Evolutionary conservation across 2,797 vertebrate species (phyloP).

Genomic region (Sebastes alutus): DNA sequence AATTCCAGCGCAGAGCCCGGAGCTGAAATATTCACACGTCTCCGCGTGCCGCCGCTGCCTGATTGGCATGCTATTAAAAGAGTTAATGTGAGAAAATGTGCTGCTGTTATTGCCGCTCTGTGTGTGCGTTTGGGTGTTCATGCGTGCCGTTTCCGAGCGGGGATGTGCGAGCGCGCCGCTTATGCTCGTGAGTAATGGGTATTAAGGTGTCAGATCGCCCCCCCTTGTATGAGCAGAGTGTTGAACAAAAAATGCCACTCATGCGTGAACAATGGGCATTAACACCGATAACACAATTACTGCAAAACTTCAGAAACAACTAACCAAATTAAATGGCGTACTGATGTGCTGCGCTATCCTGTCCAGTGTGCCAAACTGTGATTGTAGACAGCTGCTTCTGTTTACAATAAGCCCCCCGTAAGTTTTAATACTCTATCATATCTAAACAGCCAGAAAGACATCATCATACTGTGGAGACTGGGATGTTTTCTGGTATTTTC

Average conservation of each 20-base stretch:
- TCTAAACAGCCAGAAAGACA: background rate
- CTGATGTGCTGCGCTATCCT: background rate
- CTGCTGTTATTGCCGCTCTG: background rate
- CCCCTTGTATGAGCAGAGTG: background rate
- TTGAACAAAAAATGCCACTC: background rate
- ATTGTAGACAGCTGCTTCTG: background rate
- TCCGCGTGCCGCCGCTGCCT: slow-evolving; percentile 23
- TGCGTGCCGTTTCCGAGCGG: background rate
- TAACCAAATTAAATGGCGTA: background rate
- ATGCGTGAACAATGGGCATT: background rate
- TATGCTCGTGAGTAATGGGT: background rate
- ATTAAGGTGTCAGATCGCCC: slow-evolving; percentile 8
- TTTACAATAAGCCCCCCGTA: background rate
- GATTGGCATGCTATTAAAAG: slow-evolving; percentile 66
- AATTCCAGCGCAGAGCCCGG: slow-evolving; percentile 28
- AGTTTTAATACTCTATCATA: background rate
- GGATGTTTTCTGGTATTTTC: background rate
- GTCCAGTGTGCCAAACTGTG: background rate
- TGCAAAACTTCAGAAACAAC: background rate
- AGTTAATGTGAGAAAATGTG: slow-evolving; percentile 21
- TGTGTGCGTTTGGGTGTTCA: background rate
- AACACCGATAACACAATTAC: background rate
- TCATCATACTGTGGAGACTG: background rate
- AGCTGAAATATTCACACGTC: slow-evolving; percentile 48
- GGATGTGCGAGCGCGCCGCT: background rate